phyloP scores from a whole-genome alignment of 2,113 vertebrate species.

The Coptodon bakossiorum region DNA sequence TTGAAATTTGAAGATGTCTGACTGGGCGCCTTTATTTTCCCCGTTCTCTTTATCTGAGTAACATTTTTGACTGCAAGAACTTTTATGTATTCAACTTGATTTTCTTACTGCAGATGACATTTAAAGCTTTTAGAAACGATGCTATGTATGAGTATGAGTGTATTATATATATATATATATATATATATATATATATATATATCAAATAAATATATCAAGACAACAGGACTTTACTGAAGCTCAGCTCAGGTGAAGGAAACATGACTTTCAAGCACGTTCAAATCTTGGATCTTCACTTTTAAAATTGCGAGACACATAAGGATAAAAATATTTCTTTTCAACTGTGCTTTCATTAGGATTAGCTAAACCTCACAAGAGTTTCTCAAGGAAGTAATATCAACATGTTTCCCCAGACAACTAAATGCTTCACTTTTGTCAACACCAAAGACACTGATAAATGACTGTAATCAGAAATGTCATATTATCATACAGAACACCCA shows the following conservation, averaged over 20 bases:
- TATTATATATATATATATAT: rapidly evolving
- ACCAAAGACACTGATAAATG: constrained; percentile 34
- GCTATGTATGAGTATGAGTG: too few relatives aligned
- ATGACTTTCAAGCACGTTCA: neutral
- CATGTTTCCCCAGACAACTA: neutral
- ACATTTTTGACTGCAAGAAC: neutral
- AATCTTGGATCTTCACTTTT: neutral
- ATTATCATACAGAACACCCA: neutral
- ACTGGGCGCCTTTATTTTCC: neutral
- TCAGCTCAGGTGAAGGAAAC: neutral
- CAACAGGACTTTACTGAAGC: neutral
- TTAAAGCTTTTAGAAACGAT: neutral
- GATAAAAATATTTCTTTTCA: neutral
- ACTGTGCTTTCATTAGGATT: neutral
- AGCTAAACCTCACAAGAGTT: neutral
- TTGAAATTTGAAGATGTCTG: neutral
- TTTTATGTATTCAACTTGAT: neutral
- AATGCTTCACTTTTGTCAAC: neutral
- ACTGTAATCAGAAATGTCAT: constrained; percentile 20
- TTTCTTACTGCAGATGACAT: neutral
- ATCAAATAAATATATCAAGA: neutral
- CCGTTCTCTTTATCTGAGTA: neutral
- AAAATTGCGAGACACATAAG: neutral
- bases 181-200: rapidly evolving
- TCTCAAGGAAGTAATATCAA: neutral